Conservation (phyloP, 2,113 vertebrate species). For the Craseonycteris thonglongyai region DNA sequence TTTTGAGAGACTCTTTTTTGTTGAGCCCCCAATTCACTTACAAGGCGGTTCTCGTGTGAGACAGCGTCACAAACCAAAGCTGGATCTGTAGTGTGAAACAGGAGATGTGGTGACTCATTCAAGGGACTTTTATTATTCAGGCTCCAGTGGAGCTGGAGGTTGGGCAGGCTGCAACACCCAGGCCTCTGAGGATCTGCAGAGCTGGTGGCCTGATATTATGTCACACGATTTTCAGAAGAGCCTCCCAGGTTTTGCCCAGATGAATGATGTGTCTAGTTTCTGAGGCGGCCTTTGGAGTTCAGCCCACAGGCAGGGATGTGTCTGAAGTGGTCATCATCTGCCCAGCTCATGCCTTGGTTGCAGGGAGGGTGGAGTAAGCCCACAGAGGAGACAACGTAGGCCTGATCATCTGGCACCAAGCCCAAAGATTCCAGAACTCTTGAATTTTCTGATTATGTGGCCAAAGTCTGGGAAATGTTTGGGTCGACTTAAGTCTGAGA, state of each 20-base stretch:
- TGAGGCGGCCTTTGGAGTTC: not conserved
- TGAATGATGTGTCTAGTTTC: not conserved
- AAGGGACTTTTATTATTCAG: not conserved
- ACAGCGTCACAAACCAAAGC: not conserved
- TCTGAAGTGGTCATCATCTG: not conserved
- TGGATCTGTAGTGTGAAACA: not conserved
- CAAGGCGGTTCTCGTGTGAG: not conserved
- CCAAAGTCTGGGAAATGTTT: slow-evolving; percentile 50
- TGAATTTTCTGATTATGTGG: slow-evolving; percentile 52
- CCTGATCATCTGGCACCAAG: not conserved
- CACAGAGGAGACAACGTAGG: not conserved
- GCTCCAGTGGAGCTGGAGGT: not conserved
- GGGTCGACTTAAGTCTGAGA: slow-evolving; percentile 24
- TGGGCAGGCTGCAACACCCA: not conserved
- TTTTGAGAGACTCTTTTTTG: not conserved
- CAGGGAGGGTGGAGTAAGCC: not conserved
- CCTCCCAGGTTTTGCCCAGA: not conserved
- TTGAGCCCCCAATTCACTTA: not conserved
- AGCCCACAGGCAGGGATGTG: not conserved
- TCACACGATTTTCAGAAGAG: not conserved
- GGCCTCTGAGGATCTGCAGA: not conserved
- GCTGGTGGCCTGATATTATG: not conserved
- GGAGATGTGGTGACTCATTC: not conserved
- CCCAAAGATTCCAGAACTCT: slow-evolving; percentile 16
- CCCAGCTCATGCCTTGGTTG: fast-evolving